These are phyloP conservation scores for Rhinoraja longicauda DNA, from an alignment of 2,797 vertebrate species.

Conservation along the genomic window DNA sequence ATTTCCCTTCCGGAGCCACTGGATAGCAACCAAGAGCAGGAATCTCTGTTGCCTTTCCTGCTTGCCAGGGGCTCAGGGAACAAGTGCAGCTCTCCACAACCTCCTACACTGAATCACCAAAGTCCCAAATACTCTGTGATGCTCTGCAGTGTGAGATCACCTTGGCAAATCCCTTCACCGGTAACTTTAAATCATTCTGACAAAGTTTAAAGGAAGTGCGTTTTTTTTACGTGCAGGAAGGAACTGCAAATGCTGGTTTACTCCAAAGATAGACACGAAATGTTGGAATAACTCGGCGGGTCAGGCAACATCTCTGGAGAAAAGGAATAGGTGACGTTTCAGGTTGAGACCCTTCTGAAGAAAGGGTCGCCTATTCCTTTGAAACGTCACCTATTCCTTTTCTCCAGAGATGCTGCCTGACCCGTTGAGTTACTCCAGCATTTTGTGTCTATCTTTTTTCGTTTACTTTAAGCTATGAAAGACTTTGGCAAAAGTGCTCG, in stretches of 20 bases:
- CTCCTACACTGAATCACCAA: not conserved
- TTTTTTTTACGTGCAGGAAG: not conserved
- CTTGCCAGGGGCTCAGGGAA: not conserved
- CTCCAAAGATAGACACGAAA: no score
- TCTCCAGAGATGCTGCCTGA: no score
- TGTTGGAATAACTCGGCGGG: no score
- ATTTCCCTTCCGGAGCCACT: not conserved
- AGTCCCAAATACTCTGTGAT: not conserved
- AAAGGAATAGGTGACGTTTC: no score
- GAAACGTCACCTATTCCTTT: no score
- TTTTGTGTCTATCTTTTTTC: not conserved
- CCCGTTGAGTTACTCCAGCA: no score
- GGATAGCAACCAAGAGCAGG: not conserved
- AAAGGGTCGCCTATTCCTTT: no score
- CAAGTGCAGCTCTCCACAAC: not conserved
- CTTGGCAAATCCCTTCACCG: not conserved
- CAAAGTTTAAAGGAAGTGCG: not conserved
- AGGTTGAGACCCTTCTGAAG: no score
- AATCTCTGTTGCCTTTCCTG: not conserved
- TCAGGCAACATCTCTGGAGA: no score
- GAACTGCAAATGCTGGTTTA: no score
- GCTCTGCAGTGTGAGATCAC: not conserved
- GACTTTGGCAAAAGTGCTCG: no score
- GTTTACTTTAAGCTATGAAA: not conserved
- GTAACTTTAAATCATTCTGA: not conserved